A percentile compares a stretch with the other conserved stretches of the same genome.
Evolutionary conservation across 2,113 vertebrate species (phyloP).

Genomic region (Vidua macroura): DNA sequence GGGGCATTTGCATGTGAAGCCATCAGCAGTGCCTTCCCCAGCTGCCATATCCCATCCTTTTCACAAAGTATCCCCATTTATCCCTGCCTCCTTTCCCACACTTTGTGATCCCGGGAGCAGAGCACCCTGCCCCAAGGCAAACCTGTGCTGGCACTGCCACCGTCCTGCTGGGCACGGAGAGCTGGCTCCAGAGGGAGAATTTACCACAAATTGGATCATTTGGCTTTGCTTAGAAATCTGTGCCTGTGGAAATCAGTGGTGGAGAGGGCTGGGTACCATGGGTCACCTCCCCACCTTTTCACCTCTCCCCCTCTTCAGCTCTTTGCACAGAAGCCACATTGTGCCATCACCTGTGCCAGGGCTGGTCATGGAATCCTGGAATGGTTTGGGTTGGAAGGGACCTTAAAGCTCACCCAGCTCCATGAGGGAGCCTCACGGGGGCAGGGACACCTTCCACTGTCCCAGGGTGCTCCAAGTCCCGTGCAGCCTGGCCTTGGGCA

Average conservation of each 20-base stretch:
- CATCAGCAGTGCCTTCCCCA: not conserved
- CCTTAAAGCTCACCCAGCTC: not conserved
- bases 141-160: fast-evolving
- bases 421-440: not conserved
- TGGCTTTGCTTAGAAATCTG: not conserved
- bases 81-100: not conserved
- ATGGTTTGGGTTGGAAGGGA: not conserved
- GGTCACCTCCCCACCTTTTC: not conserved
- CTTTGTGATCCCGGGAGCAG: fast-evolving
- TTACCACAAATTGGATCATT: fast-evolving
- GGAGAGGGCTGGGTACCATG: not conserved
- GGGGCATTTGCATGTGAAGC: not conserved
- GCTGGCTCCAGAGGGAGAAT: not conserved
- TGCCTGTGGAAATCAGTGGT: fast-evolving
- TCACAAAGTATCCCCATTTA: not conserved
- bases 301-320: not conserved
- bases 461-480: not conserved
- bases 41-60: not conserved
- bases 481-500: not conserved
- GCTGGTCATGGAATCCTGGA: not conserved
- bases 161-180: fast-evolving
- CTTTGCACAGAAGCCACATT: not conserved
- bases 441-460: not conserved
- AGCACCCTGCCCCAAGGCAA: not conserved
- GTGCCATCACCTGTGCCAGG: not conserved